Evolutionary conservation across 2,888 invertebrate species (phyloP), one percentile per base, ranked within the genome.

Genomic region (Drosophila nr. fundita): DNA sequence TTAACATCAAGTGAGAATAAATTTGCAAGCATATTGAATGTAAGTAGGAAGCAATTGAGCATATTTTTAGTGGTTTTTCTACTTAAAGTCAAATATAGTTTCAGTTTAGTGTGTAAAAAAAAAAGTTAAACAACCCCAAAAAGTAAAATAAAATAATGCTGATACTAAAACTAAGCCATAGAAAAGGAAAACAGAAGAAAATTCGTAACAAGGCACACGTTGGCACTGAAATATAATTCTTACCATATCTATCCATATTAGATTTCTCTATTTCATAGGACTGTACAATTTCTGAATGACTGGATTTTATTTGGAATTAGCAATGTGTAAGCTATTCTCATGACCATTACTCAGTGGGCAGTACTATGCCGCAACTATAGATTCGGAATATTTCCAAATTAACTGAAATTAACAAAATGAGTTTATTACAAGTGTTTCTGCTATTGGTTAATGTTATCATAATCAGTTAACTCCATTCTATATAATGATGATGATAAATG

Each of bases 161-260:
- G 34, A 50, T 29, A 42, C 36, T 38, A 36, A 52, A 58, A 66
- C n/a, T 15, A 27, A 15, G 0, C 13, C 58, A 58, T 58, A 68
- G 58, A 59, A 54, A 42, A 13, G 11, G 27, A 42, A 42, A 53
- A 24, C 8, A 30, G 27, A 21, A 53, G 2, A 49, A 34, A 29
- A 30, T 21, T 34, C 27, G 49, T 30, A 34, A 32, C 50, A 54
- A 53, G 60, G 40, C 57, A 53, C 48, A 10, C 15, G 32, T 38
- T n/a, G 49, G 34, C 29, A 66, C 36, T 57, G 34, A 68, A 73
- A 73, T 64, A 48, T 15, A 73, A 74, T 72, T 42, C 48, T 32
- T 57, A 53, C 40, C n/a, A n/a, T 32, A 32, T 32, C 32, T 32
- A 11, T 6, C n/a, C 61, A 38, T 4, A 32, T 42, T 36, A 4